Base-by-base conservation (phyloP, 2,797 vertebrate genomes). In the Xenentodon cancila region DNA sequence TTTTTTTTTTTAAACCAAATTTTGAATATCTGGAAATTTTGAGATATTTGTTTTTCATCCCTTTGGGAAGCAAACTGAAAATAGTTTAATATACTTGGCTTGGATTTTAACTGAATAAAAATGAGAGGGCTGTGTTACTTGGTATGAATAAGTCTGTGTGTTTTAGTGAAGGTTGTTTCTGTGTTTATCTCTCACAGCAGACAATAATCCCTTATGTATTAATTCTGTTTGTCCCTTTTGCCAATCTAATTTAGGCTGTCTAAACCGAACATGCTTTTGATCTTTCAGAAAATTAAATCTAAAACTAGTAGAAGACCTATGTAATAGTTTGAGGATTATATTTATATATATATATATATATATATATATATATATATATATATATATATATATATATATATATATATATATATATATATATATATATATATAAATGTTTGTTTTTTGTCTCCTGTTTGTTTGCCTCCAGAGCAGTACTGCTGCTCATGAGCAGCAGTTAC, bases 401-500 rank as follows among this genome's bases (percentile, higher is more conserved):
- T 25, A 7, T 3, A 22, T 20, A 15, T 30, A 30, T n/a, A n/a
- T n/a, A n/a, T n/a, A n/a, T n/a, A n/a, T n/a, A n/a, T n/a, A n/a
- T n/a, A n/a, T n/a, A n/a, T n/a, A n/a, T n/a, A 25, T 3, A 25
- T 3, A 25, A 25, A 25, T 45, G 15, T 21, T 53, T 62, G 13
- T 20, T 1, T 43, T 25, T 40, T 22, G 0, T 32, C 6, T 27
- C 11, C 42, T 13, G 46, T 62, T 69, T 19, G 46, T 46, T 20
- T 25, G 62, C 12, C 37, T 34, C 30, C 47, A 49, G 27, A 25
- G 20, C 40, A 44, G 22, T 71, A 51, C 59, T 18, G 54, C 22
- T 75, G 65, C 72, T 81, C 54, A 57, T 7, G 40, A 60, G 70
- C 60, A 65, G 50, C 11, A 70, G 59, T 66, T 58, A 74, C 12